Conservation (phyloP, 2,113 vertebrate genomes). For the Butorides virescens region DNA sequence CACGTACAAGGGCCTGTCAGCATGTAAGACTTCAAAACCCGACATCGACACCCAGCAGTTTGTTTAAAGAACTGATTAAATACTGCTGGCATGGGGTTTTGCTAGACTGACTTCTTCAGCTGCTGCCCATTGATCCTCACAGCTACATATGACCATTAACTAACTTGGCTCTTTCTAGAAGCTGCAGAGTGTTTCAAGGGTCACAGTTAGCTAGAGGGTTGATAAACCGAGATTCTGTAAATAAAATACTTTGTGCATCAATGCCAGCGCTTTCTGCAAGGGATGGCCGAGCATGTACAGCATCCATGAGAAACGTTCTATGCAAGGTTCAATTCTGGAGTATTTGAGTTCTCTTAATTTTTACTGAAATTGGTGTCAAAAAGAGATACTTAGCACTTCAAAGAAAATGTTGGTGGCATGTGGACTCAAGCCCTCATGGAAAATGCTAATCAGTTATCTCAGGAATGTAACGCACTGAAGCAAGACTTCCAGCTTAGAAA, state of each 20-base stretch:
- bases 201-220: not conserved
- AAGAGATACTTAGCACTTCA: not conserved
- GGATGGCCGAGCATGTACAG: not conserved
- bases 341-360: not conserved
- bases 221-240: not conserved
- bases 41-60: not conserved
- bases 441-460: not conserved
- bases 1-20: not conserved
- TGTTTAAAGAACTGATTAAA: not conserved
- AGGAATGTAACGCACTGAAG: accelerated
- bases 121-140: not conserved
- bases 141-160: not conserved
- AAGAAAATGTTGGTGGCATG: not conserved
- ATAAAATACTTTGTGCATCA: not conserved
- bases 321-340: not conserved
- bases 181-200: not conserved
- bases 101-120: not conserved
- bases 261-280: not conserved
- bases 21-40: not conserved
- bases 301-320: not conserved
- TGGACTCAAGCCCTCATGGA: not conserved
- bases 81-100: not conserved
- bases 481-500: not conserved
- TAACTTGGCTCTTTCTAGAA: not conserved
- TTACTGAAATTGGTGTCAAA: not conserved